Base-by-base conservation (phyloP, 2,113 vertebrate genomes). In the Crotalus tigris region DNA sequence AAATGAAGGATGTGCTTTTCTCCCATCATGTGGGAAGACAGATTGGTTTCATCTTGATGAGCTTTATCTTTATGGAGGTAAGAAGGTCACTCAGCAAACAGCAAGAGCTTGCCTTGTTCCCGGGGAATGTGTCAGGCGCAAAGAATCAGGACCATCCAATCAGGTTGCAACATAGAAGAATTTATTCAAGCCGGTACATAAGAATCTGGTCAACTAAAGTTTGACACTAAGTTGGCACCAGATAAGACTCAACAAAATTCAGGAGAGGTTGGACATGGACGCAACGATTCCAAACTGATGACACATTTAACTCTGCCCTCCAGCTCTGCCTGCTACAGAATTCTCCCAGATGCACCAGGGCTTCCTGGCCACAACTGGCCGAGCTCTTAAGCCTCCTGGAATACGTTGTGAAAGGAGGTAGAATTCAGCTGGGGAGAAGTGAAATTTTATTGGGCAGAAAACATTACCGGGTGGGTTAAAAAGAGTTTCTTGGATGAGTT, bases 51-150 rank as follows among this genome's bases (percentile, higher is more conserved):
- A 51, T 90, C 92, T 96, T 95, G 94, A 57, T 97, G 94, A 96
- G 92, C 64, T 92, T 96, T 2, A 11, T 96, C 75, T 95, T 33
- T 0, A 9, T 96, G 89, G 91, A 93, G 93, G 97, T 97, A 94
- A 96, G 95, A n/a, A 3, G 19, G 39, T 55, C 54, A 4, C 2
- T 57, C 33, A 87, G 7, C 8, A 12, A 13, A 81, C 13, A 3
- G 29, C 23, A 8, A 11, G 19, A 5, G 29, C 9, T 54, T 49
- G 39, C 33, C 46, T 46, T 26, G 12, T 54, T 88, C 44, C 17
- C 7, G 9, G 26, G 12, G 46, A 15, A 69, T n/a, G 5, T n/a
- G 64, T 69, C 64, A 69, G 13, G 12, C 2, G 10, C 12, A 69
- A n/a, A 69, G 29, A n/a, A n/a, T 69, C 12, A 15, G 64, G 29